These are phyloP conservation scores for Lithobates pipiens DNA, from an alignment of 2,797 vertebrate species.

Conservation along the genomic window DNA sequence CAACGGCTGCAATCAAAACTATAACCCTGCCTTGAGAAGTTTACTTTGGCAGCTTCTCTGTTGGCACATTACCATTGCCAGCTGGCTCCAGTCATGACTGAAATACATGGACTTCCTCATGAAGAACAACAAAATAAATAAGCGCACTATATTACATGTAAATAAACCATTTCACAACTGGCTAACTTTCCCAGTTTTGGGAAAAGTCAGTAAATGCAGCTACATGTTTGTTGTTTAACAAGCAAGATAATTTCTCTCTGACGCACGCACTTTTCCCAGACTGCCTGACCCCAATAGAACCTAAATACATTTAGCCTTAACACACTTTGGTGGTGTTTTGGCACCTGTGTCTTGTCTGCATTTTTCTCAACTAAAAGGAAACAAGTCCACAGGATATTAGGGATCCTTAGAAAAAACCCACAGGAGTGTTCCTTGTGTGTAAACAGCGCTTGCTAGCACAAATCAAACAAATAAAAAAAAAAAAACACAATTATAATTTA, in stretches of 20 bases:
- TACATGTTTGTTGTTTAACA: background rate
- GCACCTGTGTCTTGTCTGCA: background rate
- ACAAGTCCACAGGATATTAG: background rate
- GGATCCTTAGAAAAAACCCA: background rate
- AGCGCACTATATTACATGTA: background rate
- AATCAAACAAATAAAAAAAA: no score
- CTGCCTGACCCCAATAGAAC: background rate
- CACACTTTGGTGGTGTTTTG: background rate
- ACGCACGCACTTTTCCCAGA: background rate
- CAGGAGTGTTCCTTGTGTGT: no score
- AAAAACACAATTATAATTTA: no score
- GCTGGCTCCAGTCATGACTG: background rate
- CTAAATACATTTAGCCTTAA: background rate
- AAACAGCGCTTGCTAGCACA: no score
- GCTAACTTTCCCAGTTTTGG: background rate
- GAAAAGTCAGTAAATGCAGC: background rate
- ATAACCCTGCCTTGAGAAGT: conserved; percentile 16
- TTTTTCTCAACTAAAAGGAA: background rate
- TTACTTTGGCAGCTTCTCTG: conserved; percentile 27
- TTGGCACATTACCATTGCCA: conserved; percentile 24
- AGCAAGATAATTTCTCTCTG: background rate
- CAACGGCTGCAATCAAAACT: conserved; percentile 16
- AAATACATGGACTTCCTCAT: conserved; percentile 5
- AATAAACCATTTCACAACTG: conserved; percentile 13
- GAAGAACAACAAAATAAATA: background rate